Percentiles rank a stretch among this genome's conserved stretches.
phyloP scores from a whole-genome alignment of 2,113 vertebrate species.

The Mola mola region DNA sequence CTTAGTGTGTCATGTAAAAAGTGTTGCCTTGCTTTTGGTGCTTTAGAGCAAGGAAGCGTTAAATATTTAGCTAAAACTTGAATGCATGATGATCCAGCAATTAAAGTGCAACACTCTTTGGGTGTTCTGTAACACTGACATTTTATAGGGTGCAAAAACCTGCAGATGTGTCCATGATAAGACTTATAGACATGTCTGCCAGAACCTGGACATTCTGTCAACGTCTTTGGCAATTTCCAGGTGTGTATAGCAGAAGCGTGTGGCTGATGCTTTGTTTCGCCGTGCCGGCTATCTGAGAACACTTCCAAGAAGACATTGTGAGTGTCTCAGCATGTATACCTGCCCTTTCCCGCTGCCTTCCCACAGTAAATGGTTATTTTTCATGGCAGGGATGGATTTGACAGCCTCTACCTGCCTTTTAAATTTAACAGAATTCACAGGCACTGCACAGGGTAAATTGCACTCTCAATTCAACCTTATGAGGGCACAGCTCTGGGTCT shows the following conservation, averaged over 20 bases:
- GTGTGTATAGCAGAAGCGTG: constrained; percentile 52
- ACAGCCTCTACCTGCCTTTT: constrained; percentile 61
- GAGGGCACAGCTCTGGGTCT: constrained; percentile 59
- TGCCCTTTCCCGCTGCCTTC: constrained; percentile 70
- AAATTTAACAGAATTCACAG: constrained; percentile 60
- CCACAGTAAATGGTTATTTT: constrained; percentile 77
- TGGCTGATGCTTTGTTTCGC: constrained; percentile 50
- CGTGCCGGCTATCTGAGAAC: no score
- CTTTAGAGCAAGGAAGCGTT: no score
- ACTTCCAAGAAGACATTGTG: constrained; percentile 58
- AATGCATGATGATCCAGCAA: constrained; percentile 18
- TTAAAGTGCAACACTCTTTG: constrained; percentile 20
- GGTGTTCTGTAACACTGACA: constrained; percentile 43
- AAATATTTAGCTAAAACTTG: no score
- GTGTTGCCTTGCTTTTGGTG: no score
- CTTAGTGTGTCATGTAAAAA: background rate
- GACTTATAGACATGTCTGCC: constrained; percentile 63
- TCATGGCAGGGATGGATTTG: constrained; percentile 71
- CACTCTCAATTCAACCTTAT: constrained; percentile 58
- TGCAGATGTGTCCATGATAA: constrained; percentile 56
- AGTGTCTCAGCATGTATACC: constrained; percentile 60
- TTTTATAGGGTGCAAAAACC: constrained; percentile 48
- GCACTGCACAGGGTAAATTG: constrained; percentile 63
- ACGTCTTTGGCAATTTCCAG: constrained; percentile 63
- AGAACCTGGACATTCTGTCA: constrained; percentile 68